Percentiles rank a stretch among this genome's conserved stretches.
These are phyloP conservation scores for Nyctalus aviator DNA, from an alignment of 2,797 vertebrate genomes.

Conservation along the genomic window DNA sequence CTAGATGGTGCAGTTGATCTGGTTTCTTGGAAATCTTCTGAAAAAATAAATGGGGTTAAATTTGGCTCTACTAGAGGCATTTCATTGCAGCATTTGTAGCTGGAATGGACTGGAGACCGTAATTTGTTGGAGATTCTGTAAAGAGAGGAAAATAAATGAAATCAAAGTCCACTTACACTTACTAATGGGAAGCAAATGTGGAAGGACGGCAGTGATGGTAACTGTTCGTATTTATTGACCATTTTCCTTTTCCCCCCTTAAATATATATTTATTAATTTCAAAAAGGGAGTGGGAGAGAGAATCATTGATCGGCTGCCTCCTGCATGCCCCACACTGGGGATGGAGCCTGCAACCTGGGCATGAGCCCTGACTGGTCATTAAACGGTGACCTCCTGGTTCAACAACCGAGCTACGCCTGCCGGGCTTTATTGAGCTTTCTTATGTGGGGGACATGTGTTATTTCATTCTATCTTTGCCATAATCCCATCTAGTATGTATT, in stretches of 20 bases:
- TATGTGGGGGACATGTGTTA: not conserved
- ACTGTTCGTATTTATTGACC: not conserved
- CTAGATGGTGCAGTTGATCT: not conserved
- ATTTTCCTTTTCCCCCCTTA: not conserved
- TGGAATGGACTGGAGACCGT: not conserved
- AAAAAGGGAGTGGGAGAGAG: too few species aligned
- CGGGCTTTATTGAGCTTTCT: too few species aligned
- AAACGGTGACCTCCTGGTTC: too few species aligned
- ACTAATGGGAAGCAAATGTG: not conserved
- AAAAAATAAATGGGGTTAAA: not conserved
- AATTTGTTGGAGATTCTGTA: not conserved
- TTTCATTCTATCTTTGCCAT: not conserved
- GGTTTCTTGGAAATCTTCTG: constrained; percentile 10
- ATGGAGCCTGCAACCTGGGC: too few species aligned
- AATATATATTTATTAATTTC: too few species aligned
- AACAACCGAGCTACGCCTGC: too few species aligned
- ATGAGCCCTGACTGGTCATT: too few species aligned
- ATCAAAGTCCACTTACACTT: not conserved
- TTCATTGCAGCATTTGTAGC: constrained; percentile 1
- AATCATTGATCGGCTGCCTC: too few species aligned
- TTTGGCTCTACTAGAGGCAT: constrained; percentile 2
- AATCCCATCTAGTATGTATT: not conserved
- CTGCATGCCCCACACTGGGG: too few species aligned
- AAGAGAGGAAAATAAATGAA: not conserved
- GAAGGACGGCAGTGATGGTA: not conserved